A percentile compares a stretch with the other conserved stretches of the same genome.
Evolutionary conservation across 2,113 vertebrate species (phyloP).

Genomic region (Albula goreensis): DNA sequence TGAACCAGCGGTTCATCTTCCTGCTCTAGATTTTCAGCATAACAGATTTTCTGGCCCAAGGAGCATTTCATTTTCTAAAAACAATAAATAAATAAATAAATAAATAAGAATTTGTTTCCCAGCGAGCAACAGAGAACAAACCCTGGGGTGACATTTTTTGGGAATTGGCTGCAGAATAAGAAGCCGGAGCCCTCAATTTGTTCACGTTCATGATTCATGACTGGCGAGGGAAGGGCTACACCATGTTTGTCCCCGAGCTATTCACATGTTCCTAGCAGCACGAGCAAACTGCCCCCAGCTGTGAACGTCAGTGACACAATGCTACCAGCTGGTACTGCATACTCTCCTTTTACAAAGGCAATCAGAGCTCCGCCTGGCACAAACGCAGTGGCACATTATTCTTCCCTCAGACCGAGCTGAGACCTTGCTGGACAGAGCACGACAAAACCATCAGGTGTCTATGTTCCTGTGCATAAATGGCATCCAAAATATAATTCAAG

Average conservation of each 20-base stretch:
- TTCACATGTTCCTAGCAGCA: neutral
- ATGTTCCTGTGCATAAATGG: neutral
- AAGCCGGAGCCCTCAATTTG: neutral
- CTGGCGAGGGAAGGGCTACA: neutral
- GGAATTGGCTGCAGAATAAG: neutral
- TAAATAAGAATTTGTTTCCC: neutral
- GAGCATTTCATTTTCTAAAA: neutral
- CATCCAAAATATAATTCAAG: neutral
- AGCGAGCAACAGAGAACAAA: neutral
- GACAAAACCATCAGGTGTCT: neutral
- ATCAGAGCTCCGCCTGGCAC: constrained; percentile 1
- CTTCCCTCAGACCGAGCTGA: neutral
- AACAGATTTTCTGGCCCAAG: neutral
- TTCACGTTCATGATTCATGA: neutral
- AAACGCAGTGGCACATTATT: neutral
- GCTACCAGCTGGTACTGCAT: constrained; percentile 4
- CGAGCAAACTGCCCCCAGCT: neutral
- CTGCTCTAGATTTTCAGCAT: neutral
- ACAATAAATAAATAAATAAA: too few relatives aligned
- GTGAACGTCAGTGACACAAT: neutral
- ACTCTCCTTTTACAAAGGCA: constrained; percentile 3
- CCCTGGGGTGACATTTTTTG: neutral
- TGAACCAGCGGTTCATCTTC: neutral
- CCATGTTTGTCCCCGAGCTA: neutral
- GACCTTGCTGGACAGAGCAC: neutral